A percentile compares a stretch with the other conserved stretches of the same genome.
phyloP scores from a whole-genome alignment of 2,797 vertebrate genomes.

The Pelochelys cantorii region DNA sequence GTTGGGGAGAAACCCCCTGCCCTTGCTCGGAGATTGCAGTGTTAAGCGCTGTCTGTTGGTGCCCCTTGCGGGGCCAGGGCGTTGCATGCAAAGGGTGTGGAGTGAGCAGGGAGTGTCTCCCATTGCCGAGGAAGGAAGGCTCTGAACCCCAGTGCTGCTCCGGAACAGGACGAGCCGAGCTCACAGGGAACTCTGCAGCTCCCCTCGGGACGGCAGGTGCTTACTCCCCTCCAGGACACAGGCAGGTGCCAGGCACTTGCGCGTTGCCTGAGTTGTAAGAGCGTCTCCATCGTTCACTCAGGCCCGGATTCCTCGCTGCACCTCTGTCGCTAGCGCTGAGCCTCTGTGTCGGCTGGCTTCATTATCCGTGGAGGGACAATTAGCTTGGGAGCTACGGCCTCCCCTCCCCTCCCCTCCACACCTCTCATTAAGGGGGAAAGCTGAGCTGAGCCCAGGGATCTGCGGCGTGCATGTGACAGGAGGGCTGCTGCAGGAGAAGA shows the following conservation, averaged over 20 bases:
- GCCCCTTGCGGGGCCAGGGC: background rate
- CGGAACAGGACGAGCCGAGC: background rate
- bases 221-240: background rate
- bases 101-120: background rate
- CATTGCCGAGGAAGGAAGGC: background rate
- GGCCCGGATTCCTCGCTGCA: background rate
- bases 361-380: rapidly evolving
- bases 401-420: background rate
- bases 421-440: background rate
- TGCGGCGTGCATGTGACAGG: background rate
- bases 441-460: background rate
- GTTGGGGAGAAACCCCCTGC: background rate
- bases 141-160: too few relatives aligned
- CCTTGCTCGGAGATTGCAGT: background rate
- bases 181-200: background rate
- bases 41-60: background rate
- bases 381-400: background rate
- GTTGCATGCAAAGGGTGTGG: background rate
- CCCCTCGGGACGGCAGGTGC: background rate
- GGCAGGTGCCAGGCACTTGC: background rate
- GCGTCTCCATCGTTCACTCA: background rate
- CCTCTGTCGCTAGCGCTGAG: background rate
- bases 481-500: background rate
- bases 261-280: background rate
- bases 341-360: background rate